Evolutionary conservation across 2,113 vertebrate species (phyloP), one percentile per base, ranked within the genome.

Genomic region (Rhineura floridana): DNA sequence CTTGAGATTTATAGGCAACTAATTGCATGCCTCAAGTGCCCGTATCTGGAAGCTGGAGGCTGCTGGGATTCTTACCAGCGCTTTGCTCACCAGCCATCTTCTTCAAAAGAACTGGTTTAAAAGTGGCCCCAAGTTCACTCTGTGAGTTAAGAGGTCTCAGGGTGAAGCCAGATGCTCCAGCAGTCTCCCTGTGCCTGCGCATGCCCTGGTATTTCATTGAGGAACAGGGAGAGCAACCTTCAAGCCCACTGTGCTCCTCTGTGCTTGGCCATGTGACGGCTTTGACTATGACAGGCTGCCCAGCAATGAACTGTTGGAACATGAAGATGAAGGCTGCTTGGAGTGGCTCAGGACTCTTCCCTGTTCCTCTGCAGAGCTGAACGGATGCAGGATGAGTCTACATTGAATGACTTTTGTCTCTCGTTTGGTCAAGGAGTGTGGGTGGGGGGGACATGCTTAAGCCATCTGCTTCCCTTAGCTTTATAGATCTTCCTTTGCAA

Each of bases 1-100:
- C 1, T 86, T 93, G 72, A 76, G 46, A 30, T 80, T 90, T 10
- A 2, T 84, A 81, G 87, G 90, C 90, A 91, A 86, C 92, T 85
- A 1, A 52, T 42, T 73, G 52, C 33, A 42, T 48, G 69, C 48
- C 46, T 48, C 30, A 46, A 69, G 81, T 59, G 82, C 63, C 85
- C 77, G 42, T 50, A 65, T 70, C 30, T 55, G 59, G 6, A 46
- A 76, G 59, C 36, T 48, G 70, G 81, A 83, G 25, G 44, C 69
- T 39, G 69, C 67, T 52, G 55, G 77, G 42, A 2, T 25, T 33
- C 46, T 44, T 72, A 13, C 17, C 11, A 7, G 46, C 33, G n/a
- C 78, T 81, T 33, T 81, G 59, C 42, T 75, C 23, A 44, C 79
- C 17, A 42, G 63, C n/a, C 25, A 33, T 12, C 1, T 76, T 44